These are phyloP conservation scores for Brenthis daphne DNA, from an alignment of 2,888 invertebrate species.

Conservation along the genomic window DNA sequence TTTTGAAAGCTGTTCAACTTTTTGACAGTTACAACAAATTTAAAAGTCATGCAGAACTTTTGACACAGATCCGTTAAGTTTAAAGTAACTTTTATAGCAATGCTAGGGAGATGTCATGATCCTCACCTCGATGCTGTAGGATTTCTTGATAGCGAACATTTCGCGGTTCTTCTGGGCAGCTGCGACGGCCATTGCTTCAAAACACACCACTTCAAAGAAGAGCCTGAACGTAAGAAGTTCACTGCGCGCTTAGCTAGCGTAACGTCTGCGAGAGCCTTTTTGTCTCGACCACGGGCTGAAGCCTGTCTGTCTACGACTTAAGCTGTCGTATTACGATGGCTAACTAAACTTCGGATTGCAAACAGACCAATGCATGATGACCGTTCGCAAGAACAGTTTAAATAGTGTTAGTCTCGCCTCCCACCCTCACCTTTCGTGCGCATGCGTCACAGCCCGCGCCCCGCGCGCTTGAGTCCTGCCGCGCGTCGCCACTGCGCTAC, in stretches of 20 bases:
- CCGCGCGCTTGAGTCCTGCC: conserved; percentile 53
- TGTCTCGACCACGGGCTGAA: conserved; percentile 84
- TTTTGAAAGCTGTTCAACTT: neutral
- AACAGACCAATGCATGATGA: conserved; percentile 87
- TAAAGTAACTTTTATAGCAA: conserved; percentile 19
- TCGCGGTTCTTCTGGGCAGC: conserved; percentile 97
- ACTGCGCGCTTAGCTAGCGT: conserved; percentile 80
- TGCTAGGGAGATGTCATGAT: conserved; percentile 35
- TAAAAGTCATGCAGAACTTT: conserved; percentile 17
- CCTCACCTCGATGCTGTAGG: conserved; percentile 98
- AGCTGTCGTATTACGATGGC: conserved; percentile 81
- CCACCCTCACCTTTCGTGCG: conserved; percentile 83
- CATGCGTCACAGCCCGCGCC: conserved; percentile 80
- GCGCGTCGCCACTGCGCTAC: conserved; percentile 33
- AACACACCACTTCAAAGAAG: conserved; percentile 74
- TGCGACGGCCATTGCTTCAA: conserved; percentile 90
- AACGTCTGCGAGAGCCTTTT: conserved; percentile 77
- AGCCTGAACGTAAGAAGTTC: conserved; percentile 76
- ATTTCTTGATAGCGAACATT: conserved; percentile 98
- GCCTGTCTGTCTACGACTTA: conserved; percentile 82
- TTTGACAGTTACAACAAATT: neutral
- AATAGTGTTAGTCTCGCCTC: conserved; percentile 83
- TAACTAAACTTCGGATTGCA: conserved; percentile 85
- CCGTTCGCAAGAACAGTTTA: conserved; percentile 85
- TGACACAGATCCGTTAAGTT: conserved; percentile 13